These are phyloP conservation scores for Pseudococcus longispinus DNA, from an alignment of 2,888 invertebrate genomes.

Conservation along the genomic window DNA sequence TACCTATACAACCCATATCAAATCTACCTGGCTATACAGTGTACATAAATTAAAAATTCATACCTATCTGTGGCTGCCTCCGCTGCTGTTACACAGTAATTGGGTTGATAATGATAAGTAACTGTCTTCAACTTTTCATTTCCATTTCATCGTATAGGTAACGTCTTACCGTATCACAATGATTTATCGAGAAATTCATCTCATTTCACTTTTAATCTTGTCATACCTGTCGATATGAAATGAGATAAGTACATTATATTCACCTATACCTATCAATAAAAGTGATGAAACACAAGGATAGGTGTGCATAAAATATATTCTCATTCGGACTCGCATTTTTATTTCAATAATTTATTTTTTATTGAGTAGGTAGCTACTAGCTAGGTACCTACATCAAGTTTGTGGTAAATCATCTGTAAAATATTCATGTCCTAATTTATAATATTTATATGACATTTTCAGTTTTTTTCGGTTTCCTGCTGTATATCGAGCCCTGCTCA, in stretches of 20 bases:
- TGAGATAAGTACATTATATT: not conserved
- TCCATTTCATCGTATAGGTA: not conserved
- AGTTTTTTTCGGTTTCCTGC: too few species aligned
- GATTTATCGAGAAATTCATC: not conserved
- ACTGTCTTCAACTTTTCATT: constrained; percentile 1
- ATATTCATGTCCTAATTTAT: too few species aligned
- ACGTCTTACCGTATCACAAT: not conserved
- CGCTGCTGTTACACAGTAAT: not conserved
- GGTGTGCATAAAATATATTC: not conserved
- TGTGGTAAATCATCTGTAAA: too few species aligned
- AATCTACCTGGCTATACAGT: too few species aligned
- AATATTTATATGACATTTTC: too few species aligned
- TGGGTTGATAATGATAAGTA: not conserved
- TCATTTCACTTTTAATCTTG: constrained; percentile 1
- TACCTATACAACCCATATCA: too few species aligned
- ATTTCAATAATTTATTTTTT: too few species aligned
- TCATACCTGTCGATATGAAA: not conserved
- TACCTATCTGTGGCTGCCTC: not conserved
- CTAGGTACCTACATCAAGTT: too few species aligned
- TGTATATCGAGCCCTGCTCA: too few species aligned
- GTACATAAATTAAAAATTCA: not conserved
- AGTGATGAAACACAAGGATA: not conserved
- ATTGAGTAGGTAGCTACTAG: too few species aligned
- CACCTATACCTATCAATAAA: not conserved
- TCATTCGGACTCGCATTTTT: too few species aligned